These are phyloP conservation scores for Drosophila sordidapex DNA, from an alignment of 2,888 invertebrate species.

Conservation along the genomic window DNA sequence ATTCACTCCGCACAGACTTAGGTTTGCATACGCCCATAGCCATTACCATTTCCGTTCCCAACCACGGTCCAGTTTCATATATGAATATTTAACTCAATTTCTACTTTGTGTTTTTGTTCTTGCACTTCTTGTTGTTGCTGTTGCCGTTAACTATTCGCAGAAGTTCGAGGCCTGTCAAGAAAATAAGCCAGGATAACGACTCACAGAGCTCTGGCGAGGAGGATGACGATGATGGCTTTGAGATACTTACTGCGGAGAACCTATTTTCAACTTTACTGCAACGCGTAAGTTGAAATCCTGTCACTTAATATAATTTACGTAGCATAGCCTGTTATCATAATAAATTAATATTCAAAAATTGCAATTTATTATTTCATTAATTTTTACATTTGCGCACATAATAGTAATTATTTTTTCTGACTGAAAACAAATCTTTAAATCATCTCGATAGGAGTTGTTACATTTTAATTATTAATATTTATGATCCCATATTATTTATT, in stretches of 20 bases:
- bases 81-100: conserved; percentile 14
- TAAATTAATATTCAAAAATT: not conserved
- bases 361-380: not conserved
- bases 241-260: conserved; percentile 95
- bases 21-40: conserved; percentile 83
- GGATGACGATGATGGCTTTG: conserved; percentile 92
- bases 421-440: not conserved
- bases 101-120: not conserved
- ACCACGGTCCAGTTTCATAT: not conserved
- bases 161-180: conserved; percentile 89
- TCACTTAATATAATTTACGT: too few relatives aligned
- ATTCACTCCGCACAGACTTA: conserved; percentile 88
- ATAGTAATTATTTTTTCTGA: not conserved
- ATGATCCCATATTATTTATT: not conserved
- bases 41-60: not conserved
- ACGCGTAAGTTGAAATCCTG: conserved; percentile 87
- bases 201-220: conserved; percentile 95
- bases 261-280: conserved; percentile 94
- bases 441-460: not conserved
- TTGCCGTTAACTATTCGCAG: conserved; percentile 78
- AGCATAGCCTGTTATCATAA: not conserved
- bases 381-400: too few relatives aligned
- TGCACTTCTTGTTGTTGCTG: conserved; percentile 2
- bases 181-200: conserved; percentile 88
- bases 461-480: not conserved